Base-by-base conservation (phyloP, 2,888 invertebrate species). In the Chesias legatella region DNA sequence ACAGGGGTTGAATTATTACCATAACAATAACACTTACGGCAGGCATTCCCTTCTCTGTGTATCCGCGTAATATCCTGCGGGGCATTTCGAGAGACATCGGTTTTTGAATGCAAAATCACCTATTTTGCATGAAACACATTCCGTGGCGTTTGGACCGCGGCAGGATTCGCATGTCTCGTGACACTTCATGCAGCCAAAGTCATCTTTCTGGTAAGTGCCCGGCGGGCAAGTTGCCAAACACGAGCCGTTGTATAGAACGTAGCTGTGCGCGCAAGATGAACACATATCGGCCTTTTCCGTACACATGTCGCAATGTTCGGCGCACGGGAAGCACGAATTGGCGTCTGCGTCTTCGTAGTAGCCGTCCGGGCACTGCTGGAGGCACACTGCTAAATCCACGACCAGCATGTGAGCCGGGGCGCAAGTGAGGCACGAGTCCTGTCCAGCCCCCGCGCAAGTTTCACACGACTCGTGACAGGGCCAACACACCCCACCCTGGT, bases 401-500 rank as follows among this genome's bases (percentile, higher is more conserved):
- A 96, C 94, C 64, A 94, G 90, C 37, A 95, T 90, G 72, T 95
- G 94, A 29, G 94, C 94, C 0, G 95, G 94, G 0, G 94, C 94
- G 71, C 96, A 96, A 7, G 94, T 93, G 5, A 95, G 83, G 61
- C 96, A 96, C 33, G 95, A 94, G 67, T 95, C 95, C 70, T 94
- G 95, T 6, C 95, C 94, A 5, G 95, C 93, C 6, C 96, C 96
- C 7, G 94, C 95, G 69, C 97, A 97, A 9, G 94, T 95, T 70
- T 94, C 94, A 66, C 96, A 97, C 0, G 95, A 95, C 63, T 95
- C 95, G 67, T 96, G 95, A 56, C 97, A 97, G 0, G 94, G 94
- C 91, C 94, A 94, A 65, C 96, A 96, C 10, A 93, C 92, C 9
- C 93, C 94, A 25, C 94, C 93, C 58, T 93, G 92, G 67, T 95